Conservation (phyloP, 2,888 invertebrate species). For the Arenicola marina region DNA sequence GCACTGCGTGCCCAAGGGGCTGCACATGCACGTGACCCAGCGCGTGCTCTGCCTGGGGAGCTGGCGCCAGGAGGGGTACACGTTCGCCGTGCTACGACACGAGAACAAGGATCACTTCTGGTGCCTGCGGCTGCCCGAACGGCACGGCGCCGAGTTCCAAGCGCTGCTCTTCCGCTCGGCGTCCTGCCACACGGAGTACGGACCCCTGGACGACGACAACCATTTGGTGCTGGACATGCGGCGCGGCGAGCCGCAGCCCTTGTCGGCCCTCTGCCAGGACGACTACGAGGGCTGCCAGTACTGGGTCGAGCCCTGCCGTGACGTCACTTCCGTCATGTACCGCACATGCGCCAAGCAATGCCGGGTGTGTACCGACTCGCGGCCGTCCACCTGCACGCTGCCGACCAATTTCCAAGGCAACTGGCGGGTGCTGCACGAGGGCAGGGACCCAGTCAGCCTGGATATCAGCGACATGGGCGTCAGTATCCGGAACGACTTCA, state of each 20-base stretch:
- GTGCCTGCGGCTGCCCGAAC: slow-evolving; percentile 24
- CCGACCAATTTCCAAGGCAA: slow-evolving; percentile 10
- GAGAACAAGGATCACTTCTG: slow-evolving; percentile 20
- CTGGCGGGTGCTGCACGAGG: slow-evolving; percentile 15
- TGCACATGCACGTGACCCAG: slow-evolving; percentile 27
- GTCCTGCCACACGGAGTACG: slow-evolving; percentile 10
- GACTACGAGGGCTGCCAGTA: slow-evolving; percentile 27
- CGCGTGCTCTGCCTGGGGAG: slow-evolving; percentile 20
- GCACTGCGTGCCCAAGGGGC: slow-evolving; percentile 21
- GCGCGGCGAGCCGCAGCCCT: slow-evolving; percentile 4
- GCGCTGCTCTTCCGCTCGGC: slow-evolving; percentile 20
- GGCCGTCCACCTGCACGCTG: slow-evolving; percentile 20
- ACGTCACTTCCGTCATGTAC: slow-evolving; percentile 6
- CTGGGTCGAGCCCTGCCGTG: slow-evolving; percentile 14
- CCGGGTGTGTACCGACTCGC: slow-evolving; percentile 19
- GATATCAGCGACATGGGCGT: slow-evolving; percentile 8
- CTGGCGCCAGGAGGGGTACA: slow-evolving; percentile 21
- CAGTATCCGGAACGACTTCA: neutral
- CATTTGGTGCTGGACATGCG: slow-evolving; percentile 16
- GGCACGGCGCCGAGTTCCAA: slow-evolving; percentile 2
- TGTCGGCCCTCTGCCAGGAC: slow-evolving; percentile 18
- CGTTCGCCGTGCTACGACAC: slow-evolving; percentile 18
- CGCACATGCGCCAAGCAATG: slow-evolving; percentile 28
- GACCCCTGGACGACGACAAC: slow-evolving; percentile 4
- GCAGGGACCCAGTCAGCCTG: slow-evolving; percentile 6